Percentiles rank a stretch among this genome's conserved stretches.
Conservation (phyloP, 2,888 invertebrate genomes). For the Microdon myrmicae region DNA sequence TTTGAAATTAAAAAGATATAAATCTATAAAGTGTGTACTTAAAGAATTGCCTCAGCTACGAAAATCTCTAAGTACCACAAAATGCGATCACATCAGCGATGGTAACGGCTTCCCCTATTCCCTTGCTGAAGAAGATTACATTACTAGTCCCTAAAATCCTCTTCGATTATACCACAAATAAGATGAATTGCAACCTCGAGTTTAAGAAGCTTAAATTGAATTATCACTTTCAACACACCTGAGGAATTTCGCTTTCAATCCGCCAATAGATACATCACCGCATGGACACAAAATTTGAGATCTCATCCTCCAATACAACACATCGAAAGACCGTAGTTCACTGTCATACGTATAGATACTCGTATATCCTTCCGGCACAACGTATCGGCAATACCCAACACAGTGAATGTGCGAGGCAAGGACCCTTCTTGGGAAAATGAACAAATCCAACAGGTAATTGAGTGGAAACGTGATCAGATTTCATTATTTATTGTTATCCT, state of each 20-base stretch:
- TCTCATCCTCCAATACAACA: slow-evolving; percentile 11
- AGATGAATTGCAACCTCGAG: slow-evolving; percentile 8
- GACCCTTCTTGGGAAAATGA: slow-evolving; percentile 48
- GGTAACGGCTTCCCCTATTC: too few relatives aligned
- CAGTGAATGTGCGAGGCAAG: not conserved
- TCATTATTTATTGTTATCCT: slow-evolving; percentile 59
- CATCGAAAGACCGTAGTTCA: slow-evolving; percentile 5
- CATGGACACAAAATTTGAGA: slow-evolving; percentile 38
- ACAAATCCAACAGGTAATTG: slow-evolving; percentile 63
- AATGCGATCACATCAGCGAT: too few relatives aligned
- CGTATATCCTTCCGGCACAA: slow-evolving; percentile 14
- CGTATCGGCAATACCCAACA: too few relatives aligned
- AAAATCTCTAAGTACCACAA: too few relatives aligned
- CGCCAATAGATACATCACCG: slow-evolving; percentile 4
- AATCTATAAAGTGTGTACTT: too few relatives aligned
- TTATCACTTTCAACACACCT: slow-evolving; percentile 40
- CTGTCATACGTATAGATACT: slow-evolving; percentile 12
- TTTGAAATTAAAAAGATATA: too few relatives aligned
- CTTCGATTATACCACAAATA: slow-evolving; percentile 35
- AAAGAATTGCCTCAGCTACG: too few relatives aligned
- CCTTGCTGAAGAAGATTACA: too few relatives aligned
- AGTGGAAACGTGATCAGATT: slow-evolving; percentile 65
- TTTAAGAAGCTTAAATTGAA: slow-evolving; percentile 29
- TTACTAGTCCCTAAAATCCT: too few relatives aligned
- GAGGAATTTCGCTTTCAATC: slow-evolving; percentile 18